Percentiles rank a stretch among this genome's conserved stretches.
Conservation (phyloP, 2,888 invertebrate species). For the Lacanobia wlatinum region DNA sequence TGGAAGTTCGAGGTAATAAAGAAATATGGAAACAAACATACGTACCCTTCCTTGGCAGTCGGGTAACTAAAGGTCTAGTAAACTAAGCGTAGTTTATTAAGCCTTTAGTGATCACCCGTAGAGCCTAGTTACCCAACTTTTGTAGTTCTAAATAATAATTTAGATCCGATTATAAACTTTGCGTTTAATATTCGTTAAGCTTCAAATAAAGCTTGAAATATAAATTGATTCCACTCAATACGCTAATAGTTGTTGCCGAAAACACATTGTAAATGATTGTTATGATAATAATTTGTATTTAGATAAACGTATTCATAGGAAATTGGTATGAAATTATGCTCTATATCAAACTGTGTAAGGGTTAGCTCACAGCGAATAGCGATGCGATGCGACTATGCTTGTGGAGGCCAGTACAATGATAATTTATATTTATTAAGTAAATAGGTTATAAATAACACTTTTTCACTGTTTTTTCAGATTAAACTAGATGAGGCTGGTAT, state of each 20-base stretch:
- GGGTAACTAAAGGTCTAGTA: too few relatives aligned
- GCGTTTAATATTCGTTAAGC: conserved; percentile 6
- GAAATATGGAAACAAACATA: too few relatives aligned
- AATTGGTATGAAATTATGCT: conserved; percentile 10
- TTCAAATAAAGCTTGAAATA: not conserved
- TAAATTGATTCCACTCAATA: conserved; percentile 17
- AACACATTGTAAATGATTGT: conserved; percentile 25
- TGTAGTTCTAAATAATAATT: not conserved
- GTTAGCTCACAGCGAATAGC: conserved; percentile 39
- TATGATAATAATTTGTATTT: conserved; percentile 17
- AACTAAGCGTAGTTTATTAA: too few relatives aligned
- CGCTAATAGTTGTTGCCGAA: conserved; percentile 6
- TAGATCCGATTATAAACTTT: conserved; percentile 5
- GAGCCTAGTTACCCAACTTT: not conserved
- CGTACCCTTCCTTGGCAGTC: too few relatives aligned
- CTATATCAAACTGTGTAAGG: conserved; percentile 15
- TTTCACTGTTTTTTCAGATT: too few relatives aligned
- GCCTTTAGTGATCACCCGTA: not conserved
- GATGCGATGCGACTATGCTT: not conserved
- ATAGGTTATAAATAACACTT: too few relatives aligned
- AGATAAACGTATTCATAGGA: conserved; percentile 15
- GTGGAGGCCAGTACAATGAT: too few relatives aligned
- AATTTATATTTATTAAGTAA: too few relatives aligned
- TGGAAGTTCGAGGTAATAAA: too few relatives aligned
- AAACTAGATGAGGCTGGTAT: too few relatives aligned